Percentiles rank a stretch among this genome's conserved stretches.
phyloP scores from a whole-genome alignment of 2,113 vertebrate genomes.

The Nicator chloris region DNA sequence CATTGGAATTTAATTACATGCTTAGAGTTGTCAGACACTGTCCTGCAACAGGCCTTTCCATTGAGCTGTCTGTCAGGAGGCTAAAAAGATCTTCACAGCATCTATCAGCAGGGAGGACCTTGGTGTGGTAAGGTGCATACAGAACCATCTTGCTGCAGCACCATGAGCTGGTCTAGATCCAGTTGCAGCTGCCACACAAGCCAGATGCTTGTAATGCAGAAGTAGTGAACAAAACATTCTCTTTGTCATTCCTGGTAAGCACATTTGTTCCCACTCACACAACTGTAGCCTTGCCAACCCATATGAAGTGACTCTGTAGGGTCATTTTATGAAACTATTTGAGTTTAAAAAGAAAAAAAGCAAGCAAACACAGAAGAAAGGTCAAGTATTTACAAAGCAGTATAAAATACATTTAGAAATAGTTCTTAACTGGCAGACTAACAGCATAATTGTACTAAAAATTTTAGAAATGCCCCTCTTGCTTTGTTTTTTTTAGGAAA shows the following conservation, averaged over 20 bases:
- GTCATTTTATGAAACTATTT: not conserved
- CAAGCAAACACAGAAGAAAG: not conserved
- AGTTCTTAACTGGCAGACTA: not conserved
- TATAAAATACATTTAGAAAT: not conserved
- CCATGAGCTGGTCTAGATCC: not conserved
- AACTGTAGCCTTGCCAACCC: not conserved
- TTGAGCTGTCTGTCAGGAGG: not conserved
- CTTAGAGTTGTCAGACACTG: not conserved
- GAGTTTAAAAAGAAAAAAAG: not conserved
- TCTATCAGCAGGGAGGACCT: not conserved
- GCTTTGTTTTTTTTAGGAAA: not conserved
- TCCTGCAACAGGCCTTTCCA: rapidly evolving
- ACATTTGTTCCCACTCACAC: not conserved
- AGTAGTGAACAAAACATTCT: not conserved
- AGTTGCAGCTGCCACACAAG: not conserved
- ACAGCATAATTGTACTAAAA: not conserved
- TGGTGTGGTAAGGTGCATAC: not conserved
- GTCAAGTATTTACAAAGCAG: conserved; percentile 5
- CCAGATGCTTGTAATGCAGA: not conserved
- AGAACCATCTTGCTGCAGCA: not conserved
- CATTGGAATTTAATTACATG: not conserved
- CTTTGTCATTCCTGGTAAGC: not conserved
- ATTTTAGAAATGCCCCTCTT: not conserved
- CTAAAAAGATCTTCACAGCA: not conserved
- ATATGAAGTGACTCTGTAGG: not conserved